Base-by-base conservation (phyloP, 2,888 invertebrate genomes). In the Pterostichus niger region DNA sequence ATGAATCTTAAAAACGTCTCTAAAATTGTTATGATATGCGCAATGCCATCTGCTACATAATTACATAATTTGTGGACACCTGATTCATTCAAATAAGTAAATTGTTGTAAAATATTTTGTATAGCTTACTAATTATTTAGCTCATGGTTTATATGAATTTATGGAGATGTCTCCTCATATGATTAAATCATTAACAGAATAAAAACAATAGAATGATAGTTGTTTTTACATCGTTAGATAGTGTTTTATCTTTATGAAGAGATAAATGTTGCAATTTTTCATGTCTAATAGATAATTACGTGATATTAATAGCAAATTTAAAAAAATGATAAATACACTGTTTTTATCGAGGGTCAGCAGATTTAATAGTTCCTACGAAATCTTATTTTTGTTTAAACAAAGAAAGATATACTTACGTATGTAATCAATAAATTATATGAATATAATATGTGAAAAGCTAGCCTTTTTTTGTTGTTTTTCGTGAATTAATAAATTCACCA, bases 101-200 rank as follows among this genome's bases (percentile, higher is more conserved):
- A 59, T 40, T 40, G 64, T 44, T 40, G 68, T 71, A 71, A 71
- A 71, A 71, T 71, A 13, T 40, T 71, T 17, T 71, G 44, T 71
- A 71, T 71, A 44, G 68, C 4, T 71, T 71, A 44, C 68, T 71
- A 71, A 71, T 71, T 44, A 71, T 44, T 44, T 71, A 44, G 68
- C n/a, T 71, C 68, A 71, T 17, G 24, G 68, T 40, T 71, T 71
- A 44, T 44, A 71, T 71, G 17, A 71, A 56, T 56, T 11, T 17
- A 56, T 44, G 40, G 15, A 40, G 17, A 71, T 11, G 44, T 71
- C 44, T 71, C 44, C 68, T 71, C 44, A 71, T 71, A 44, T 71
- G 15, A 71, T 71, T 71, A 71, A 71, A 71, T 15, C 68, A 71
- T 71, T 71, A 71, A 24, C 68, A 71, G 6, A 71, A 71, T 71